phyloP scores from a whole-genome alignment of 2,797 vertebrate genomes.

The Brotogeris chrysoptera region DNA sequence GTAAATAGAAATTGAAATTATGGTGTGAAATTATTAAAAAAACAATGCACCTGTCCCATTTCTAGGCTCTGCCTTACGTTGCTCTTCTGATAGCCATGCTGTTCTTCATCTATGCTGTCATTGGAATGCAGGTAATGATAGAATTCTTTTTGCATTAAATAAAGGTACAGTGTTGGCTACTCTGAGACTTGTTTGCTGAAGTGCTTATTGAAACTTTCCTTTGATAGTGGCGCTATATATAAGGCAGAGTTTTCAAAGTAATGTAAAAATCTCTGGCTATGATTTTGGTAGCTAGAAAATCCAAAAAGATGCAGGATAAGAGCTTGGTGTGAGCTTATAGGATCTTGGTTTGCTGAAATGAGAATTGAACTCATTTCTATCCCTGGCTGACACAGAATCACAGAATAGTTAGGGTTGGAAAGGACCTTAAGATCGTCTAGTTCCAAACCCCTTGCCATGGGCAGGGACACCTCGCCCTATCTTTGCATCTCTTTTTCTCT shows the following conservation, averaged over 20 bases:
- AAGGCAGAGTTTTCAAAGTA: not conserved
- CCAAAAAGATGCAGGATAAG: not conserved
- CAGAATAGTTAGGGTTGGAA: not conserved
- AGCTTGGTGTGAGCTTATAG: not conserved
- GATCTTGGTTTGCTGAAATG: not conserved
- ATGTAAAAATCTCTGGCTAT: not conserved
- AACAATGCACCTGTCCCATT: not conserved
- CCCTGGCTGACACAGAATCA: not conserved
- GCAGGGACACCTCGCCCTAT: not conserved
- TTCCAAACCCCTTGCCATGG: not conserved
- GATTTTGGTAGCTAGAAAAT: not conserved
- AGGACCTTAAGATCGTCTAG: not conserved
- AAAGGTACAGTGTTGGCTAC: not conserved
- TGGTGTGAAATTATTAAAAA: not conserved
- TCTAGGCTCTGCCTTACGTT: slow-evolving; percentile 94
- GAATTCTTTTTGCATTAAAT: not conserved
- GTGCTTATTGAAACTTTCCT: not conserved
- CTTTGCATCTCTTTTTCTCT: not conserved
- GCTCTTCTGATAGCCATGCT: slow-evolving; percentile 98
- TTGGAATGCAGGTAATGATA: slow-evolving; percentile 94
- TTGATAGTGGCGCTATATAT: not conserved
- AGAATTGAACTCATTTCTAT: not conserved
- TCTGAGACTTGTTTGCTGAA: not conserved
- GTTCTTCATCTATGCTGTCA: slow-evolving; percentile 99
- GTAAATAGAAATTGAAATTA: not conserved